Evolutionary conservation across 2,113 vertebrate species (phyloP).

Genomic region (Lamprotornis superbus): DNA sequence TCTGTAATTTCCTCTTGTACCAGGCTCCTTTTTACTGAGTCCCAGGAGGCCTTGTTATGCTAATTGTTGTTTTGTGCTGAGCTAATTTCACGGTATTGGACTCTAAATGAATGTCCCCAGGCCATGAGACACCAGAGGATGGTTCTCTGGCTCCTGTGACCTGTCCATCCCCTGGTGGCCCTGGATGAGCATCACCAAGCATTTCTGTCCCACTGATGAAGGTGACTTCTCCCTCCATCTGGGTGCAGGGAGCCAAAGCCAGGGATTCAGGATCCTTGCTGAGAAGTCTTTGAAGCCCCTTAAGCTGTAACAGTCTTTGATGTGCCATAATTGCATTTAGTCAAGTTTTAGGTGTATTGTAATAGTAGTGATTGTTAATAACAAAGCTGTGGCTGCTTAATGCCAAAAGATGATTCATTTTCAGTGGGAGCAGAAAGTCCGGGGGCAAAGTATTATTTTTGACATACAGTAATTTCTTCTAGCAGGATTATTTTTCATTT

Average conservation of each 20-base stretch:
- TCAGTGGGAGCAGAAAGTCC: conserved; percentile 59
- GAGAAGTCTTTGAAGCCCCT: background rate
- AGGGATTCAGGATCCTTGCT: background rate
- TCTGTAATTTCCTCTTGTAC: conserved; percentile 44
- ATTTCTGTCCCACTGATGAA: background rate
- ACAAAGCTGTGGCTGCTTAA: conserved; percentile 52
- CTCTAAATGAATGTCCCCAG: conserved; percentile 49
- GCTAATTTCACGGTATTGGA: conserved; percentile 17
- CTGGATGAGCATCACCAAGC: background rate
- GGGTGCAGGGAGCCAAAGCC: background rate
- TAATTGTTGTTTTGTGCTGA: conserved; percentile 64
- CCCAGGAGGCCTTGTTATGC: conserved; percentile 66
- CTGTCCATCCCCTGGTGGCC: fast-evolving
- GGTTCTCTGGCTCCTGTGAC: background rate
- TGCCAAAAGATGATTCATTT: conserved; percentile 54
- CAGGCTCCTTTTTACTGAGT: conserved; percentile 29
- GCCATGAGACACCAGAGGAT: background rate
- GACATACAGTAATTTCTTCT: conserved; percentile 32
- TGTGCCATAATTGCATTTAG: background rate
- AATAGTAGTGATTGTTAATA: conserved; percentile 48
- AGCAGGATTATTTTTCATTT: background rate
- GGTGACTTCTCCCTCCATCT: background rate
- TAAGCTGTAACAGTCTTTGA: background rate
- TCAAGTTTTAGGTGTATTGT: conserved; percentile 20
- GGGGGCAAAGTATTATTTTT: conserved; percentile 53